Base-by-base conservation (phyloP, 2,888 invertebrate species). In the Pheosia gnoma region DNA sequence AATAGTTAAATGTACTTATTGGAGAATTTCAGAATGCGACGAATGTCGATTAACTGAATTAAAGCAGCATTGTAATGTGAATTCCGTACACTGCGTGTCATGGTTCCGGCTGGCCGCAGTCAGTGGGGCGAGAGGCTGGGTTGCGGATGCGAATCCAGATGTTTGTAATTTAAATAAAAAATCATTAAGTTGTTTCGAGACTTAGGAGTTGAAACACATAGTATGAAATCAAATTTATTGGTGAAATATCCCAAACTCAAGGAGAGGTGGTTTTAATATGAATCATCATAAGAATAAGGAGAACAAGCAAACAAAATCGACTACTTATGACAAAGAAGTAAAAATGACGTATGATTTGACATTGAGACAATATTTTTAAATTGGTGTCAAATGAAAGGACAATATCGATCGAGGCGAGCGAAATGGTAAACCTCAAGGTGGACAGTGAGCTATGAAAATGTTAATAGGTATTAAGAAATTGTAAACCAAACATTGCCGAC, bases 401-500 rank as follows among this genome's bases (percentile, higher is more conserved):
- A 68, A 69, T 72, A 69, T 72, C 67, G 67, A 74, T 45, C 10
- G 25, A 36, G n/a, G 38, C 39, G 73, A 71, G 71, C 61, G 62
- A 73, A 65, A 70, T 69, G 61, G 67, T 58, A 68, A 59, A 73
- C 59, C 63, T 79, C 82, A 83, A 82, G 81, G 83, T 75, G 69
- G 77, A 76, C 77, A 71, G 54, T 69, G 76, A 70, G 75, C 75
- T 72, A 74, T 76, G 70, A 76, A 81, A 77, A 74, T 74, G 80
- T 71, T 71, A 66, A 66, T 75, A 72, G 75, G 68, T 76, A 78
- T 77, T 75, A 75, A 80, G 63, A 58, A 68, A 77, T 75, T 77
- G 74, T 74, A 78, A 84, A 82, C 62, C 75, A 73, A 81, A 82
- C 79, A 81, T 69, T 71, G 70, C 77, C 70, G 72, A 79, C 77